These are phyloP conservation scores for Scortum barcoo DNA, from an alignment of 2,113 vertebrate species.

Conservation along the genomic window DNA sequence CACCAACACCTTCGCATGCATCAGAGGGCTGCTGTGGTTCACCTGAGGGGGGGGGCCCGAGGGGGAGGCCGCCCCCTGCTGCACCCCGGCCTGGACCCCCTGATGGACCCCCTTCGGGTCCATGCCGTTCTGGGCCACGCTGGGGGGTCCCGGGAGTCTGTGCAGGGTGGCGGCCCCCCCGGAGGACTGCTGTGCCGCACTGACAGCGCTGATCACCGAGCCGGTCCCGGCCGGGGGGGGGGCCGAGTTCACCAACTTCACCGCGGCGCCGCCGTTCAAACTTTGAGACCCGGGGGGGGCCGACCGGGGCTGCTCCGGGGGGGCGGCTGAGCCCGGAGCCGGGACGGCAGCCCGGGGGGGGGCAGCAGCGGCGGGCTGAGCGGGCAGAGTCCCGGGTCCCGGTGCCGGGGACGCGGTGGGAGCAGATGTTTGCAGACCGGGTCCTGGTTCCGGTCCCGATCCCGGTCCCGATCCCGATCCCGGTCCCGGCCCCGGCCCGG, in stretches of 20 bases:
- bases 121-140: constrained; percentile 83
- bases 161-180: constrained; percentile 72
- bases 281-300: constrained; percentile 71
- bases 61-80: constrained; percentile 42
- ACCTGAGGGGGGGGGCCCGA: constrained; percentile 64
- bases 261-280: constrained; percentile 78
- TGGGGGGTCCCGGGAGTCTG: constrained; percentile 77
- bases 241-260: constrained; percentile 71
- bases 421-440: too few relatives aligned
- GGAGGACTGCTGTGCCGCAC: constrained; percentile 58
- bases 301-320: constrained; percentile 51
- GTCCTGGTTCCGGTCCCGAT: too few relatives aligned
- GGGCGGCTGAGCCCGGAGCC: constrained; percentile 59
- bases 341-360: constrained; percentile 69
- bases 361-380: constrained; percentile 68
- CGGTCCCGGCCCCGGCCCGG: constrained; percentile 68
- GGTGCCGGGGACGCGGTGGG: too few relatives aligned
- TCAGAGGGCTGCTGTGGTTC: constrained; percentile 78
- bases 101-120: constrained; percentile 71
- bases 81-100: too few relatives aligned
- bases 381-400: constrained; percentile 77
- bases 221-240: constrained; percentile 33
- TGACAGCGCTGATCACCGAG: constrained; percentile 59
- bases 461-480: too few relatives aligned
- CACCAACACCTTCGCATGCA: constrained; percentile 80